These are phyloP conservation scores for Phylloscopus collybita DNA, from an alignment of 2,797 vertebrate genomes.

Conservation along the genomic window DNA sequence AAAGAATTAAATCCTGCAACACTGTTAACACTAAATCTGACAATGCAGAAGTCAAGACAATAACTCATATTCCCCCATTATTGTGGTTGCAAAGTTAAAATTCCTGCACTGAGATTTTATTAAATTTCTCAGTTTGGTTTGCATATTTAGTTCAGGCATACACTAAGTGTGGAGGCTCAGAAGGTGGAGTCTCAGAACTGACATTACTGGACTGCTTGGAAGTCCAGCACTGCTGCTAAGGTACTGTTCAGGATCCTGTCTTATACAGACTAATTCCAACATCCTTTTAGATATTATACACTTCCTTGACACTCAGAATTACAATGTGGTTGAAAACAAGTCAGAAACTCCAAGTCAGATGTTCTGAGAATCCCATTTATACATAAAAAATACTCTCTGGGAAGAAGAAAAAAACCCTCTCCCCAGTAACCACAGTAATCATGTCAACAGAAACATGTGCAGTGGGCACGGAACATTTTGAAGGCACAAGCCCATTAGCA, in stretches of 20 bases:
- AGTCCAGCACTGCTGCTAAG: neutral
- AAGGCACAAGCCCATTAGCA: conserved; percentile 22
- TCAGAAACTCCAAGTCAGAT: neutral
- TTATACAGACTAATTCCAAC: neutral
- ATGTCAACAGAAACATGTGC: neutral
- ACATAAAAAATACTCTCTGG: neutral
- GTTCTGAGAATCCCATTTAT: neutral
- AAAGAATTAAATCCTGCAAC: neutral
- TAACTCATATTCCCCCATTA: neutral
- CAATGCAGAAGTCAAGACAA: neutral
- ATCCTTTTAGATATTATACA: neutral
- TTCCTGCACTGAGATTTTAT: neutral
- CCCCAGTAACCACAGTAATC: neutral
- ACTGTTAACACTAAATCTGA: neutral
- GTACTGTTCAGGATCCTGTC: neutral
- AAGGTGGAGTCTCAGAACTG: neutral
- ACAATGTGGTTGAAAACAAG: neutral
- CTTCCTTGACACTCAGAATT: neutral
- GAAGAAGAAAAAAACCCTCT: neutral
- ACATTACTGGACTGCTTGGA: neutral
- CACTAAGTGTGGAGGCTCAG: rapidly evolving
- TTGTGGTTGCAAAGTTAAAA: neutral
- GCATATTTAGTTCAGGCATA: neutral
- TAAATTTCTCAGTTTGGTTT: neutral
- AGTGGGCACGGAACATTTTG: neutral